Evolutionary conservation across 2,888 invertebrate species (phyloP), one percentile per base, ranked within the genome.

Genomic region (Bibio marci): DNA sequence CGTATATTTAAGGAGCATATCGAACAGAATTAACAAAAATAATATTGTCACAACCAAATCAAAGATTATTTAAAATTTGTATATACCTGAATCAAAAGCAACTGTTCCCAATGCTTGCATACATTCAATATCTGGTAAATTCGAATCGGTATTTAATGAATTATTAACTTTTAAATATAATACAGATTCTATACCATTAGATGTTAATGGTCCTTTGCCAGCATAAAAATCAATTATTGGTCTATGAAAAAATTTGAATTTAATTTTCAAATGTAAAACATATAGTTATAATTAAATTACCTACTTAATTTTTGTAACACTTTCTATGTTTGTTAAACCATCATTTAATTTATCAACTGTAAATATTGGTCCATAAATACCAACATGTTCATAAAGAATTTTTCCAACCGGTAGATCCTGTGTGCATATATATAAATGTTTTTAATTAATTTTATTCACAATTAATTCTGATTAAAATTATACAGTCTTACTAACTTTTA

Each of bases 61-160:
- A n/a, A n/a, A n/a, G n/a, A n/a, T n/a, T n/a, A n/a, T n/a, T n/a
- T n/a, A n/a, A n/a, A n/a, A n/a, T n/a, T n/a, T n/a, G n/a, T n/a
- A n/a, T n/a, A 51, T 50, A 2, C 75, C 70, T 27, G 64, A 65
- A 46, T 74, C 72, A 1, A 71, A 66, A 6, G 67, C 65, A n/a
- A 74, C 48, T 11, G 70, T 67, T 11, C 70, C 67, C 26, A 70
- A 67, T 0, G 65, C 50, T 43, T 75, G 72, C 34, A 77, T 50
- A 17, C 76, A 53, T 54, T 79, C 75, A n/a, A 78, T 64, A 47
- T 78, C 76, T 1, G 78, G 76, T 48, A 71, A 66, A 3, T 70
- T 67, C 10, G 41, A 33, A 3, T 65, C 65, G 1, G 55, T 46
- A 49, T 70, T 70, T 3, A 59, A 51, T 3, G 71, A 69, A 13